These are phyloP conservation scores for Heliconius congener DNA, from an alignment of 1,140 invertebrate genomes.

Conservation along the genomic window DNA sequence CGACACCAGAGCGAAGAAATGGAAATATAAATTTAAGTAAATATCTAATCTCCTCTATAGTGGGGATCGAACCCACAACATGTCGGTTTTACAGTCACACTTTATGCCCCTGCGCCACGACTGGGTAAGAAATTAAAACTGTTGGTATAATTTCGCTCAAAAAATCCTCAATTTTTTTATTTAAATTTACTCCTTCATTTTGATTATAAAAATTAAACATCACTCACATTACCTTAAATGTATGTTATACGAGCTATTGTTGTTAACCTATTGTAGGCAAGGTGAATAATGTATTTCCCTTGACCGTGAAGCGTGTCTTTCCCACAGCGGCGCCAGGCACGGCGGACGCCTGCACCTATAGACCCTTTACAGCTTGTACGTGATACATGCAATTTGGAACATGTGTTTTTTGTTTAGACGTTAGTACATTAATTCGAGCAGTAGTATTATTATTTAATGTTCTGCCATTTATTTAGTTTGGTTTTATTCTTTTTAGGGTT, in stretches of 20 bases:
- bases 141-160: too few species aligned
- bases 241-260: not conserved
- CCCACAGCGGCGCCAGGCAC: slow-evolving; percentile 35
- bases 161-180: not conserved
- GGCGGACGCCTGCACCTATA: not conserved
- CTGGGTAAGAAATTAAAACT: too few species aligned
- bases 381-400: not conserved
- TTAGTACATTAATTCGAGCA: not conserved
- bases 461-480: too few species aligned
- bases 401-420: not conserved
- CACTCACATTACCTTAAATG: not conserved
- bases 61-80: too few species aligned
- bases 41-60: too few species aligned
- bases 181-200: not conserved
- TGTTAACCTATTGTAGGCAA: not conserved
- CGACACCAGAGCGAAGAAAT: too few species aligned
- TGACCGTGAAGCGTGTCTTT: slow-evolving; percentile 39
- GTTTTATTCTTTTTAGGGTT: too few species aligned
- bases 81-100: too few species aligned
- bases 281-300: slow-evolving; percentile 30
- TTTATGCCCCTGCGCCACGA: too few species aligned
- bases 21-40: too few species aligned
- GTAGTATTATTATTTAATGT: not conserved
- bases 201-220: not conserved
- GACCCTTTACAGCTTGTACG: not conserved